A percentile compares a stretch with the other conserved stretches of the same genome.
Conservation (phyloP, 1,140 invertebrate species). For the Drosophila lacteicornis region DNA sequence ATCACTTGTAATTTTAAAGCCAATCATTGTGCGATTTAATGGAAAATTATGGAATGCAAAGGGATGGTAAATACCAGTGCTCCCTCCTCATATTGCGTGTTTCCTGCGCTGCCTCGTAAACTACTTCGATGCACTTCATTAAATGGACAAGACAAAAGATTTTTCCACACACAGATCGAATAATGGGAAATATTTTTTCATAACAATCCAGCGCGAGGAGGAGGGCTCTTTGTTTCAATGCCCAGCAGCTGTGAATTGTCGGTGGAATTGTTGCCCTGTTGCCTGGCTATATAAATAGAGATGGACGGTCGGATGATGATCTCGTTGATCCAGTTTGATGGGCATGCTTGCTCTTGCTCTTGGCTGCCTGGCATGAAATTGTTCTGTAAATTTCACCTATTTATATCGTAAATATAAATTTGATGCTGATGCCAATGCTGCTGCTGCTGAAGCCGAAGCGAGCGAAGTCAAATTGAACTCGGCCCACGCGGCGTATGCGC, state of each 20-base stretch:
- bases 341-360: conserved; percentile 13
- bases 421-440: conserved; percentile 20
- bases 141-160: conserved; percentile 33
- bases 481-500: conserved; percentile 69
- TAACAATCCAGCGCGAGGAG: neutral
- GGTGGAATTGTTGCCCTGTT: conserved; percentile 12
- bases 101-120: conserved; percentile 14
- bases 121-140: conserved; percentile 42
- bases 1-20: conserved; percentile 5
- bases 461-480: conserved; percentile 15
- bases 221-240: conserved; percentile 15
- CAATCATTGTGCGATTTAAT: conserved; percentile 21
- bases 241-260: conserved; percentile 32
- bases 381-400: conserved; percentile 52
- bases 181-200: conserved; percentile 37
- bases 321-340: conserved; percentile 61
- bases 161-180: conserved; percentile 24
- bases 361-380: conserved; percentile 33
- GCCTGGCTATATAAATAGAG: conserved; percentile 45
- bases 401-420: conserved; percentile 66
- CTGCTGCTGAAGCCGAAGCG: conserved; percentile 5
- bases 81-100: neutral
- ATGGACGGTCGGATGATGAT: conserved; percentile 46
- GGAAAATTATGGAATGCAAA: conserved; percentile 6
- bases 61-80: neutral